A percentile compares a stretch with the other conserved stretches of the same genome.
Conservation (phyloP, 2,888 invertebrate species). For the Ochlodes sylvanus region DNA sequence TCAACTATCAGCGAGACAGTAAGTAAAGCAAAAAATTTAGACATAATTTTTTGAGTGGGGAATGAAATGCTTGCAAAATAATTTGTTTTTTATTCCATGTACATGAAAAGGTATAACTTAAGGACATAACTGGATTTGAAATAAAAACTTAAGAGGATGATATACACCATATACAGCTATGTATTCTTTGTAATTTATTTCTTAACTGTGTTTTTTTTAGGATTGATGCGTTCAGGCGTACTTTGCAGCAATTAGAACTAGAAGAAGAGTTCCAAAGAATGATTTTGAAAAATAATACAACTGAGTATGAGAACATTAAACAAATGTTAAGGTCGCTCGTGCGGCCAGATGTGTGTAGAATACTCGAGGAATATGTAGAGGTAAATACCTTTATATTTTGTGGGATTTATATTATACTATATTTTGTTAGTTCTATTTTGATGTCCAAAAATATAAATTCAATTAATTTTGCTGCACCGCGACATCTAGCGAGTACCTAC, state of each 20-base stretch:
- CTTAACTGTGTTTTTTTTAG: slow-evolving; percentile 50
- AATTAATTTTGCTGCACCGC: too few relatives aligned
- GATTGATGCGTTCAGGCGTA: slow-evolving; percentile 51
- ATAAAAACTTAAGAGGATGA: not conserved
- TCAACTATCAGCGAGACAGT: too few relatives aligned
- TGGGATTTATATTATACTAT: not conserved
- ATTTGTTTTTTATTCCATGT: too few relatives aligned
- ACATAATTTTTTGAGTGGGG: not conserved
- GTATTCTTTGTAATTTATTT: not conserved
- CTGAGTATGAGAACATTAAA: slow-evolving; percentile 51
- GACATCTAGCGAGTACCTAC: too few relatives aligned
- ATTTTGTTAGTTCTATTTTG: not conserved
- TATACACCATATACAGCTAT: not conserved
- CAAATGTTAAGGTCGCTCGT: slow-evolving; percentile 48
- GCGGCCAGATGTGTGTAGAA: slow-evolving; percentile 47
- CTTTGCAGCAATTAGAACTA: slow-evolving; percentile 51
- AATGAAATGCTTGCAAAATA: too few relatives aligned
- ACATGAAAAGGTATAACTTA: too few relatives aligned
- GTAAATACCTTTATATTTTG: slow-evolving; percentile 45
- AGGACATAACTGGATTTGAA: too few relatives aligned
- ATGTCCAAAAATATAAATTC: too few relatives aligned
- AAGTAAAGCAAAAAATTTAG: too few relatives aligned
- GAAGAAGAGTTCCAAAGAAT: slow-evolving; percentile 53
- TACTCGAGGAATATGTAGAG: slow-evolving; percentile 57
- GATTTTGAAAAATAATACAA: slow-evolving; percentile 51